Percentiles rank a stretch among this genome's conserved stretches.
Evolutionary conservation across 2,888 invertebrate species (phyloP).

Genomic region (Nasonia oneida): DNA sequence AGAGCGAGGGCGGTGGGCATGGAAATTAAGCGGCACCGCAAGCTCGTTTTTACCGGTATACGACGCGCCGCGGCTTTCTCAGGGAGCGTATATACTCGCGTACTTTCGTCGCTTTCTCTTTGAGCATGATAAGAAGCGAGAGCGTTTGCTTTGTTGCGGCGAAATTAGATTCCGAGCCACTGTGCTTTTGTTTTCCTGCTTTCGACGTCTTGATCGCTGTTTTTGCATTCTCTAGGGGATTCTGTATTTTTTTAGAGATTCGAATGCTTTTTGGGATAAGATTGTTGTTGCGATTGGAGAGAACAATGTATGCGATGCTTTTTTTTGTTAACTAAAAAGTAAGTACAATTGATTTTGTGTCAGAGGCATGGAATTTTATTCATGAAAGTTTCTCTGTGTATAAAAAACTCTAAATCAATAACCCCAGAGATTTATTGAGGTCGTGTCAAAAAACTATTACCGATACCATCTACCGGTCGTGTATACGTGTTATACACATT

Average conservation of each 20-base stretch:
- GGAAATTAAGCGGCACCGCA: slow-evolving; percentile 26
- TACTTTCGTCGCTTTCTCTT: not conserved
- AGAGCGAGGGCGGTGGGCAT: not conserved
- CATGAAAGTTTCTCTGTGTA: not conserved
- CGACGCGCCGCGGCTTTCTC: not conserved
- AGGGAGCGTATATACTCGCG: not conserved
- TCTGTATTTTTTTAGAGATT: too few relatives aligned
- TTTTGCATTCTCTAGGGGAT: not conserved
- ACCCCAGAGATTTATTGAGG: slow-evolving; percentile 3
- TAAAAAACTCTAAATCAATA: not conserved
- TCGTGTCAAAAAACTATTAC: slow-evolving; percentile 4
- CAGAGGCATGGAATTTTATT: not conserved
- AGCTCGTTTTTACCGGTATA: not conserved
- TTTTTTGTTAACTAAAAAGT: not conserved
- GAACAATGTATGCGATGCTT: not conserved
- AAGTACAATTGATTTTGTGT: not conserved
- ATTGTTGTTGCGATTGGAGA: too few relatives aligned
- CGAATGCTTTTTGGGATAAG: too few relatives aligned
- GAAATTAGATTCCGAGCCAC: not conserved
- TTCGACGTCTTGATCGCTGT: not conserved
- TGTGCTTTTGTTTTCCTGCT: not conserved
- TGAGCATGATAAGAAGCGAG: not conserved
- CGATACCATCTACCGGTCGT: not conserved
- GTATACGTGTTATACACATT: not conserved
- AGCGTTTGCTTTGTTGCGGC: slow-evolving; percentile 1